Base-by-base conservation (phyloP, 1,140 invertebrate species). In the Apis laboriosa region DNA sequence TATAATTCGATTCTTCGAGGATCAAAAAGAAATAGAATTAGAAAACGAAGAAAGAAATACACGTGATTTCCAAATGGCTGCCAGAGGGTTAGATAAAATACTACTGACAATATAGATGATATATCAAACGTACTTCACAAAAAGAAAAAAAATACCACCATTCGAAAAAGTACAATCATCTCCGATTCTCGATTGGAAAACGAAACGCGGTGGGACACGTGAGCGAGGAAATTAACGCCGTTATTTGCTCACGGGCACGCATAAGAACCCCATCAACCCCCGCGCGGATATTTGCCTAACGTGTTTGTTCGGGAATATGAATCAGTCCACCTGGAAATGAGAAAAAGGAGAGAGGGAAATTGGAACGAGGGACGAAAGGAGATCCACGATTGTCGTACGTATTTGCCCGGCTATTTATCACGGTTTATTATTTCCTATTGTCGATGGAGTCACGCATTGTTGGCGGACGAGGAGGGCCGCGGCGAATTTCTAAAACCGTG, bases 371-470 rank as follows among this genome's bases (percentile, higher is more conserved):
- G 24, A 61, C 21, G 77, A 77, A 72, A 64, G 71, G 55, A 68
- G 80, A 88, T 88, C 84, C 87, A 84, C 86, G 86, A 93, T 93
- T 84, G 89, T 86, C 88, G 86, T 92, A 71, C 81, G 84, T 94
- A 94, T 94, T 94, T 94, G 92, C 93, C 91, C 83, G 92, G 92
- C 93, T 93, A 94, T 94, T 94, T 94, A 94, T 94, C 94, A 94
- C 92, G 93, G 93, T 94, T 94, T 94, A 94, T 94, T 94, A 94
- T 93, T 94, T 93, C 91, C 91, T 89, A 94, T 94, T 94, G 93
- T 94, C 92, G 84, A 84, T 76, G 73, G 84, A 91, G 89, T 93
- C 89, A 92, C 88, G 91, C 88, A 92, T 92, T 93, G 92, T 93
- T 89, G 88, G 86, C 84, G 88, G 68, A 90, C 84, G 87, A 90